Evolutionary conservation across 2,113 vertebrate species (phyloP).

Genomic region (Eclectus roratus): DNA sequence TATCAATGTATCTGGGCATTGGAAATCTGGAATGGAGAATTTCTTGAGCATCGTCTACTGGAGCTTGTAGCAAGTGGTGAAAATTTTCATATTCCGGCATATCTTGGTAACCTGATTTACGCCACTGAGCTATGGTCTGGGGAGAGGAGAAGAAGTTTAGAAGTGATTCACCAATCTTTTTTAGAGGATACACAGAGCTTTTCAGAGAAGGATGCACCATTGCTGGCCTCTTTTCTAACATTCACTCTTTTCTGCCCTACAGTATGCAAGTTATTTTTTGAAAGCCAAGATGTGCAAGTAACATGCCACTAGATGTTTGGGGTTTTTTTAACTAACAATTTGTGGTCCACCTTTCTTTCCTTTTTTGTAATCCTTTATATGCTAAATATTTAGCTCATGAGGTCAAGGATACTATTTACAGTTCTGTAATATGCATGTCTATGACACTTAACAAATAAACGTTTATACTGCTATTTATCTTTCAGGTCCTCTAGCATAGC

Average conservation of each 20-base stretch:
- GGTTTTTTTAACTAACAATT: neutral
- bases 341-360: neutral
- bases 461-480: neutral
- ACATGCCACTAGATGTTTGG: neutral
- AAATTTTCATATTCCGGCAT: conserved; percentile 97
- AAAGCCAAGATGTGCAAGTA: neutral
- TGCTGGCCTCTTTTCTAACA: neutral
- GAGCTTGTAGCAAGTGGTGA: conserved; percentile 91
- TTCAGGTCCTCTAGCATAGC: neutral
- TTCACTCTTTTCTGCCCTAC: neutral
- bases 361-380: neutral
- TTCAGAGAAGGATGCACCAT: neutral
- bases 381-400: neutral
- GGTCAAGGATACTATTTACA: neutral
- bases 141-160: conserved; percentile 51
- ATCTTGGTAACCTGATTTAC: conserved; percentile 95
- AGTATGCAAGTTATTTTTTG: neutral
- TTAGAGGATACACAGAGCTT: neutral
- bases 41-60: conserved; percentile 93
- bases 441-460: neutral
- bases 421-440: neutral
- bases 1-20: conserved; percentile 97
- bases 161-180: neutral
- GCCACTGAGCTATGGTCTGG: conserved; percentile 95
- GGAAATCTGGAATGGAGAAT: conserved; percentile 95